Evolutionary conservation across 2,888 invertebrate genomes (phyloP).

Genomic region (Arenicola marina): DNA sequence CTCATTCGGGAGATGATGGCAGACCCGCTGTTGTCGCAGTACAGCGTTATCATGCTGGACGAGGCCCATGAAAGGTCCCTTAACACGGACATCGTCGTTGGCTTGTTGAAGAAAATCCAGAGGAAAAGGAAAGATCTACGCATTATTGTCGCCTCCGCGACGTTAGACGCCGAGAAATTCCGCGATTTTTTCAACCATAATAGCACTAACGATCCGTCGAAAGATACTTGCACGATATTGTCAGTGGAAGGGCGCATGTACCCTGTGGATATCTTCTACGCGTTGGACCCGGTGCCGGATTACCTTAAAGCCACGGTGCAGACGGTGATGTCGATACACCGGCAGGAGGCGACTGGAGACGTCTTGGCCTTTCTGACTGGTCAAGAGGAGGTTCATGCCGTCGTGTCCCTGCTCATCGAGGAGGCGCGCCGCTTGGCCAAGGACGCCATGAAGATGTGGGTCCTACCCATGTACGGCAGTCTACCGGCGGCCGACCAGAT

Average conservation of each 20-base stretch:
- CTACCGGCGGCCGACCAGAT: constrained; percentile 75
- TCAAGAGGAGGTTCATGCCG: constrained; percentile 88
- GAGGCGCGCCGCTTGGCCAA: constrained; percentile 49
- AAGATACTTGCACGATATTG: constrained; percentile 74
- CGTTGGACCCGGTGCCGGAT: constrained; percentile 79
- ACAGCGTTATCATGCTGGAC: constrained; percentile 83
- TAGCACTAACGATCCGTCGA: constrained; percentile 64
- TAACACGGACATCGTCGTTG: constrained; percentile 91
- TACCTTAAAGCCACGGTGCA: constrained; percentile 86
- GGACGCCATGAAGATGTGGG: constrained; percentile 64
- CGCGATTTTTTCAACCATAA: constrained; percentile 66
- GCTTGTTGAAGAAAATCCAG: constrained; percentile 84
- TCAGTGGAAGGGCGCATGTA: constrained; percentile 83
- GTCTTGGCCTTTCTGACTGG: constrained; percentile 77
- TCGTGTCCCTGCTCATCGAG: constrained; percentile 61
- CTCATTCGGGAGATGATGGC: constrained; percentile 91
- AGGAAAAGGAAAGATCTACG: constrained; percentile 82
- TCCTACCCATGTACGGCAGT: constrained; percentile 92
- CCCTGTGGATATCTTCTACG: constrained; percentile 84
- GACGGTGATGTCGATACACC: constrained; percentile 80
- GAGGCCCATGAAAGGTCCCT: constrained; percentile 95
- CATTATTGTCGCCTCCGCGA: constrained; percentile 91
- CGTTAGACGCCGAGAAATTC: constrained; percentile 82
- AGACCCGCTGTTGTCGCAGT: constrained; percentile 88
- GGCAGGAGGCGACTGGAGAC: constrained; percentile 75